phyloP scores from a whole-genome alignment of 2,113 vertebrate genomes.

The Thomomys bottae region DNA sequence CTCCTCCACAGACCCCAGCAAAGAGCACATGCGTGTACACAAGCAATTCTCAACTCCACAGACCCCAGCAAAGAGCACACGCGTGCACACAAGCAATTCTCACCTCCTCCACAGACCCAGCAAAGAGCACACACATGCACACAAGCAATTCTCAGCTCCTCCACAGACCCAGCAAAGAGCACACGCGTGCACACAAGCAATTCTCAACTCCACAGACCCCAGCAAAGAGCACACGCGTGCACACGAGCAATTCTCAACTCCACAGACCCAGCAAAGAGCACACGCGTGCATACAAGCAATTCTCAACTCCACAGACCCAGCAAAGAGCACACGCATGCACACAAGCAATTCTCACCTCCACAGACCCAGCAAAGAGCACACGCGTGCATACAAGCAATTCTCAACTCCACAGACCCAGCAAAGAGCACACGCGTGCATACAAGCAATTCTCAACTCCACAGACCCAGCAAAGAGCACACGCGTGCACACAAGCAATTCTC shows the following conservation, averaged over 20 bases:
- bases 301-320: background rate
- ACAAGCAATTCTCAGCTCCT: background rate
- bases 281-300: background rate
- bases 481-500: too few species aligned
- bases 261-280: background rate
- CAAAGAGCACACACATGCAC: background rate
- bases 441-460: background rate
- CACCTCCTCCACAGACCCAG: background rate
- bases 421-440: background rate
- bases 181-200: background rate
- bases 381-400: too few species aligned
- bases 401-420: background rate
- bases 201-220: background rate
- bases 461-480: background rate
- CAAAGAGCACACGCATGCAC: background rate
- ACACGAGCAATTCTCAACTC: too few species aligned
- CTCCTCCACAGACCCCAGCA: background rate
- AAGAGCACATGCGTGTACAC: background rate
- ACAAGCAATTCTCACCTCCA: background rate
- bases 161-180: background rate
- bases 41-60: background rate
- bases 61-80: background rate
- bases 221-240: background rate
- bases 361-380: background rate
- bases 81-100: too few species aligned